Evolutionary conservation across 2,113 vertebrate genomes (phyloP), one percentile per base, ranked within the genome.

Genomic region (Mormyrus iriodes): DNA sequence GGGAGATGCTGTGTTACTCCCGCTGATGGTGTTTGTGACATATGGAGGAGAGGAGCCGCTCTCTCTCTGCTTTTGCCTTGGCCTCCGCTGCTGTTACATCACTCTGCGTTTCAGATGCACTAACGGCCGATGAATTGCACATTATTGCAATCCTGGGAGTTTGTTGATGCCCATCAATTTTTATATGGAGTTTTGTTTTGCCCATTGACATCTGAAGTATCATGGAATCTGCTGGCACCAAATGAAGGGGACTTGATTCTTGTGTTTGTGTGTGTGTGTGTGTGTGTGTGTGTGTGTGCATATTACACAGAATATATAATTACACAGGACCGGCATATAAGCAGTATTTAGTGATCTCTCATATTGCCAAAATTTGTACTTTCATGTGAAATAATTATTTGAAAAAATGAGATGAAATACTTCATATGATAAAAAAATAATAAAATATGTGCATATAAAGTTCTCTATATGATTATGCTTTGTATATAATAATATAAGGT

Each of bases 111-210:
- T 86, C 84, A 52, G 58, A 73, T 89, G 58, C 46, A 31, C 89
- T 89, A 87, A 89, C 42, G 84, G 89, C 65, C 89, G 55, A 87
- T 69, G 85, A 87, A 87, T 87, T 79, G 89, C 85, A 90, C 85
- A 87, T 90, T 90, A 90, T 90, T 90, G 89, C 89, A 79, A 55
- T 90, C 35, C 85, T 31, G 89, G 46, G 21, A 61, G 42, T 89
- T 51, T 73, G 84, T 27, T 12, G 46, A 53, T 76, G 65, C 85
- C 76, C 89, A 87, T 90, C 58, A 87, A 55, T 90, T 86, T n/a
- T 87, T 53, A 61, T 48, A 89, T 84, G 82, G 39, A 48, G 88
- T 55, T 88, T 89, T 87, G 61, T 90, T 19, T 79, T 87, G 61
- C 48, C 31, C 31, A 27, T 89, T 53, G 42, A 89, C 79, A 44